Evolutionary conservation across 1,140 invertebrate genomes (phyloP).

Genomic region (Hypothenemus hampei): DNA sequence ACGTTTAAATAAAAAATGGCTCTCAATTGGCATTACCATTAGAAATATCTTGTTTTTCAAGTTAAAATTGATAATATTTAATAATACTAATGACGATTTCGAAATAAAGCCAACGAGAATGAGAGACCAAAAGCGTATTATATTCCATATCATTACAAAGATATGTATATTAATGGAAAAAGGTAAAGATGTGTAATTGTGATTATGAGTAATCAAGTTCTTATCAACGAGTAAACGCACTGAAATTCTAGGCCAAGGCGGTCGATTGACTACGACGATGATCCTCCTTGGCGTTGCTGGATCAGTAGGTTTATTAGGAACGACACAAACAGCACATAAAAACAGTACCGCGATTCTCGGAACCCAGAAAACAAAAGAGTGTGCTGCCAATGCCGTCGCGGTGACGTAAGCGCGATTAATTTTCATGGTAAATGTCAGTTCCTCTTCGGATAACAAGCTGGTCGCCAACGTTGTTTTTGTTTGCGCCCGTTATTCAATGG

Average conservation of each 20-base stretch:
- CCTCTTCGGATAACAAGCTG: constrained; percentile 9
- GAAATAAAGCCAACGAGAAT: too few species aligned
- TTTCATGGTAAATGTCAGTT: constrained; percentile 25
- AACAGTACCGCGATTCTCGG: constrained; percentile 20
- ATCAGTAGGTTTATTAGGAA: constrained; percentile 7
- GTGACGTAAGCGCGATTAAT: constrained; percentile 24
- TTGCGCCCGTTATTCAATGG: background rate
- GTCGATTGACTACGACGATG: background rate
- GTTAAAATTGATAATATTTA: too few species aligned
- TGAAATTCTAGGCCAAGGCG: constrained; percentile 11
- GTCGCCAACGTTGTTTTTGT: background rate
- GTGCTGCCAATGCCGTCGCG: constrained; percentile 14
- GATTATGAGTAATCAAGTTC: too few species aligned
- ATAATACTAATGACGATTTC: too few species aligned
- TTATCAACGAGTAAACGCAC: too few species aligned
- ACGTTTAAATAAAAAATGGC: too few species aligned
- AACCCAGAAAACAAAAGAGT: constrained; percentile 22
- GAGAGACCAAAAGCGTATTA: too few species aligned
- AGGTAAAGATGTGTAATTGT: too few species aligned
- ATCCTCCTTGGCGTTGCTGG: background rate
- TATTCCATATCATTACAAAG: too few species aligned
- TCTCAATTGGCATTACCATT: too few species aligned
- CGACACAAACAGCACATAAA: constrained; percentile 11
- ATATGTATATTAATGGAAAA: too few species aligned
- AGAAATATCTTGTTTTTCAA: too few species aligned